Percentiles rank a stretch among this genome's conserved stretches.
Conservation (phyloP, 2,888 invertebrate species). For the Epinotia ramella region DNA sequence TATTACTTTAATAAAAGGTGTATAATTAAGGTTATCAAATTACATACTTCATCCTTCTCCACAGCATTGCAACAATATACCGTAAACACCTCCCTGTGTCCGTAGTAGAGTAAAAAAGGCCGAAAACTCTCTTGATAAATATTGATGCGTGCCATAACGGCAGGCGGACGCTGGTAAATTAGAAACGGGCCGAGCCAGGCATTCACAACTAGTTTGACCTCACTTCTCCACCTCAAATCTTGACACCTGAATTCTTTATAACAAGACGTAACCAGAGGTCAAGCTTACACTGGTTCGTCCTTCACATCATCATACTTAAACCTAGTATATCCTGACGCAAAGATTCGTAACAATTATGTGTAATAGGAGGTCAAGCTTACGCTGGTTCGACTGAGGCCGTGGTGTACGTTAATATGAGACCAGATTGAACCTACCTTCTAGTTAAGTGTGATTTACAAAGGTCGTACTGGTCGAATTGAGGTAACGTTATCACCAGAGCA, state of each 20-base stretch:
- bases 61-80: not conserved
- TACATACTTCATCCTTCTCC: not conserved
- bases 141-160: not conserved
- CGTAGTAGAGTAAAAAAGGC: not conserved
- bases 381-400: too few species aligned
- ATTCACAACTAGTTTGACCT: not conserved
- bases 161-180: not conserved
- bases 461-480: not conserved
- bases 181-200: constrained; percentile 1
- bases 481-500: too few species aligned
- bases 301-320: too few species aligned
- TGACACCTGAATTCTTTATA: not conserved
- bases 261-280: not conserved
- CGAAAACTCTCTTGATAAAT: constrained; percentile 1
- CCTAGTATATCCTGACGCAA: too few species aligned
- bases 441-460: constrained; percentile 1
- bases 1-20: too few species aligned
- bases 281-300: not conserved
- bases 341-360: too few species aligned
- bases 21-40: too few species aligned
- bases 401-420: too few species aligned
- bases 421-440: not conserved
- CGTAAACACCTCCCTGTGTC: not conserved
- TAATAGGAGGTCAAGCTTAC: too few species aligned
- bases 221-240: not conserved